Evolutionary conservation across 2,888 invertebrate species (phyloP), one percentile per base, ranked within the genome.

Genomic region (Hemicrepidius hirtus): DNA sequence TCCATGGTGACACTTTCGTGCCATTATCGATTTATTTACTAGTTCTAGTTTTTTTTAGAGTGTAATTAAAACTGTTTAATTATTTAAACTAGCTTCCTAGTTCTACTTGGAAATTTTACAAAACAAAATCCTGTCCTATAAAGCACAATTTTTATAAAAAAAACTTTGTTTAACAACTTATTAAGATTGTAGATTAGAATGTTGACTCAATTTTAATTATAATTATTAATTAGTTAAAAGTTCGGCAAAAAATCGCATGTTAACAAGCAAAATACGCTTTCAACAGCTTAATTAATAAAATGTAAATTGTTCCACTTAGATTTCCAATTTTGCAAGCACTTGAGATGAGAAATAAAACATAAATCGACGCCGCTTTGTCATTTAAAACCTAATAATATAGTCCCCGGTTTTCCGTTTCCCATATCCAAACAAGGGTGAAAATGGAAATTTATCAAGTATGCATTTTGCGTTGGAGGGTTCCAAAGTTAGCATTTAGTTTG

Each of bases 371-470:
- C 40, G 60, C 41, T 44, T 60, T 60, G 60, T 60, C 57, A 57
- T 57, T 60, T 60, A 44, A 60, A 60, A 60, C 44, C 21, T 60
- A 40, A 41, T 60, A 40, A 41, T 41, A 41, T 24, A 12, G 57
- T 4, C 21, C 41, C 24, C 28, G 10, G 18, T 40, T 40, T 18
- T 9, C 21, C 44, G 41, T 18, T 60, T 60, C 16, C 41, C 41
- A 41, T 60, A 60, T 60, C 12, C 28, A 60, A 60, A 60, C 60
- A 60, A 60, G 60, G 60, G 60, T 57, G 57, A 16, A 32, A 57
- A 37, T n/a, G 16, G 16, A 28, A 57, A 57, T 28, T 13, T 18
- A 37, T 41, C 44, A 18, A 40, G 13, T 24, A 53, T 53, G 53
- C 24, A 53, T 24, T 53, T n/a, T 20, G 6, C 6, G n/a, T n/a